Evolutionary conservation across 2,113 vertebrate genomes (phyloP).

Genomic region (Opisthocomus hoazin): DNA sequence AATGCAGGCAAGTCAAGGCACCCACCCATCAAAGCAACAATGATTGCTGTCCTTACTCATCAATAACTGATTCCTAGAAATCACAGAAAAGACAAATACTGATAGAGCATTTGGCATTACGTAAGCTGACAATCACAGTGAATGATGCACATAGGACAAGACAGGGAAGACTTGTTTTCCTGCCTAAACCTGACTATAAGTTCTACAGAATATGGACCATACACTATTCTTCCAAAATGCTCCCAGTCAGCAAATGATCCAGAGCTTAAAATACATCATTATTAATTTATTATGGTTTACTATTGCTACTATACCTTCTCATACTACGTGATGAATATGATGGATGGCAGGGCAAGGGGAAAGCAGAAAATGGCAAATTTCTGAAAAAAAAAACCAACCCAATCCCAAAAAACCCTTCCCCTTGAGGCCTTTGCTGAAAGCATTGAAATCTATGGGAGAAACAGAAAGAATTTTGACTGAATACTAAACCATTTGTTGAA

Average conservation of each 20-base stretch:
- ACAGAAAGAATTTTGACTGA: background rate
- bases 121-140: background rate
- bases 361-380: background rate
- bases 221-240: background rate
- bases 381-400: no score
- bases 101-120: background rate
- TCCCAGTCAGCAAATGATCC: background rate
- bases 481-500: background rate
- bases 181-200: background rate
- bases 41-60: background rate
- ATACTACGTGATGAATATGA: background rate
- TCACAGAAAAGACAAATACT: background rate
- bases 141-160: background rate
- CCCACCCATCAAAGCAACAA: background rate
- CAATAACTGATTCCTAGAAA: background rate
- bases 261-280: background rate
- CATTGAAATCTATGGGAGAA: background rate
- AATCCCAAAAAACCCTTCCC: background rate
- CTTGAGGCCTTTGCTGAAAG: background rate
- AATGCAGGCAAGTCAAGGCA: background rate
- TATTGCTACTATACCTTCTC: background rate
- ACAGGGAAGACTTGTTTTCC: background rate
- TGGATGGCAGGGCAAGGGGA: background rate
- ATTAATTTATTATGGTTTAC: background rate
- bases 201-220: background rate